A percentile compares a stretch with the other conserved stretches of the same genome.
These are phyloP conservation scores for Hartigia nigra DNA, from an alignment of 2,888 invertebrate genomes.

Conservation along the genomic window DNA sequence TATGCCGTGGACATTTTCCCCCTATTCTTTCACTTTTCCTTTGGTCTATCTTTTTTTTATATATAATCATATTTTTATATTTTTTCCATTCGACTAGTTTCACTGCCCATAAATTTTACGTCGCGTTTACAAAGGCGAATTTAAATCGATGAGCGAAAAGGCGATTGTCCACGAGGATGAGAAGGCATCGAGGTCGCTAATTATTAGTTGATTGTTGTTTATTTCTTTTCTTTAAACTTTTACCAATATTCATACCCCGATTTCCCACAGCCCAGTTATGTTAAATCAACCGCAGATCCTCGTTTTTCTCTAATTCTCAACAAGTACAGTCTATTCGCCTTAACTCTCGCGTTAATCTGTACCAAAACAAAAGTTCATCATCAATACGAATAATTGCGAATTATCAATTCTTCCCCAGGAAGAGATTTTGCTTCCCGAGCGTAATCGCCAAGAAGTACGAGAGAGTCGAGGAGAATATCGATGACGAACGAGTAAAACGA, in stretches of 20 bases:
- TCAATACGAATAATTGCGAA: no score
- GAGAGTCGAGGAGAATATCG: background rate
- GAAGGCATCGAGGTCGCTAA: background rate
- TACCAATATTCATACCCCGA: background rate
- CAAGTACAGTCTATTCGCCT: background rate
- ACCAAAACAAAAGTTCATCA: no score
- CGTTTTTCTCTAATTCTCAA: background rate
- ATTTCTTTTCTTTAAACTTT: background rate
- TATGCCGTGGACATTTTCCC: no score
- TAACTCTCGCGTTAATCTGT: background rate
- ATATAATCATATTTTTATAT: background rate
- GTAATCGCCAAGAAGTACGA: background rate
- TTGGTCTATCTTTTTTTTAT: background rate
- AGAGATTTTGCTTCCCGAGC: background rate
- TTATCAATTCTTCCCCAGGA: background rate
- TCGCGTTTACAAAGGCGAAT: background rate
- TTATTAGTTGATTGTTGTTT: background rate
- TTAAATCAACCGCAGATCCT: background rate
- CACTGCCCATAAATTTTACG: background rate
- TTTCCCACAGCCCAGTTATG: background rate
- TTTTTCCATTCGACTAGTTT: background rate
- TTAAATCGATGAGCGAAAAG: background rate
- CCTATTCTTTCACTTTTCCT: background rate
- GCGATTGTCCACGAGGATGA: background rate
- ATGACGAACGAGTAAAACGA: background rate